A percentile compares a stretch with the other conserved stretches of the same genome.
Conservation (phyloP, 2,888 invertebrate species). For the Protodeltote pygarga region DNA sequence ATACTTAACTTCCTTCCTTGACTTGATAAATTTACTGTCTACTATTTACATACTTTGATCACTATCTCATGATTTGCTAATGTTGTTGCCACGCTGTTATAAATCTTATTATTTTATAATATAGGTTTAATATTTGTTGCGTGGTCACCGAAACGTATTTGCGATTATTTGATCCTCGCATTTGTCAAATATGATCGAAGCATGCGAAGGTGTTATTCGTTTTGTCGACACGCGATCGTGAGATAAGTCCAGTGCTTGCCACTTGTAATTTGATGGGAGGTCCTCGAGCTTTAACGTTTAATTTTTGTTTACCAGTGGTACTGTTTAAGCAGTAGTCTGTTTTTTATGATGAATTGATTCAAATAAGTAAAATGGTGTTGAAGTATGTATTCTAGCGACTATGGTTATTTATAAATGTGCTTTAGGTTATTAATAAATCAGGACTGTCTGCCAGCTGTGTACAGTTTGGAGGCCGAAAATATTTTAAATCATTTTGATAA, state of each 20-base stretch:
- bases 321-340: slow-evolving; percentile 36
- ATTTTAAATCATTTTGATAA: slow-evolving; percentile 39
- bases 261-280: slow-evolving; percentile 79
- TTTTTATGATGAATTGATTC: slow-evolving; percentile 34
- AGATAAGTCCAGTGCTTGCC: slow-evolving; percentile 72
- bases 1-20: slow-evolving; percentile 56
- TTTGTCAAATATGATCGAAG: slow-evolving; percentile 78
- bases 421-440: slow-evolving; percentile 12
- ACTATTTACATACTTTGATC: slow-evolving; percentile 62
- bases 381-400: not conserved
- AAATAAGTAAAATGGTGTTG: slow-evolving; percentile 16
- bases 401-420: slow-evolving; percentile 5
- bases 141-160: slow-evolving; percentile 52
- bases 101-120: slow-evolving; percentile 52
- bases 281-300: slow-evolving; percentile 61
- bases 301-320: slow-evolving; percentile 48
- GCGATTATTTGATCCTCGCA: slow-evolving; percentile 73
- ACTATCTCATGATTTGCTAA: slow-evolving; percentile 56
- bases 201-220: slow-evolving; percentile 75
- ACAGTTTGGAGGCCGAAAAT: slow-evolving; percentile 7
- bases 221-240: slow-evolving; percentile 78
- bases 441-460: slow-evolving; percentile 6
- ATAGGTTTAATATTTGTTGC: slow-evolving; percentile 53
- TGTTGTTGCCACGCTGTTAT: slow-evolving; percentile 43
- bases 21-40: slow-evolving; percentile 57